phyloP scores from a whole-genome alignment of 2,797 vertebrate genomes.

The Siniperca obscura region DNA sequence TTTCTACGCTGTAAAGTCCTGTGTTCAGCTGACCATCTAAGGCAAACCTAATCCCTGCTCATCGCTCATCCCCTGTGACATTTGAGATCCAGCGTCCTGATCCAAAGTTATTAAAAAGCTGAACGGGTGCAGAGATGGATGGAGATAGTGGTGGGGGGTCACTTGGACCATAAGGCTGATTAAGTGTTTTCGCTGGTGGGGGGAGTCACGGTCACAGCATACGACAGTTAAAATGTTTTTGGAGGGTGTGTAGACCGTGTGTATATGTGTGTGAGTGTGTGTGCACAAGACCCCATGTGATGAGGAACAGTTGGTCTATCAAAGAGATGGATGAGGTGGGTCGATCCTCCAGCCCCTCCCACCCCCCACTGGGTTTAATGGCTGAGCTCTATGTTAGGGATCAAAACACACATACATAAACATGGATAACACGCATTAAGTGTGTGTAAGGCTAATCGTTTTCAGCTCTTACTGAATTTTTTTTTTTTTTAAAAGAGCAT shows the following conservation, averaged over 20 bases:
- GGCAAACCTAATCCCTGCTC: conserved; percentile 38
- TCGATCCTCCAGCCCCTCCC: conserved; percentile 23
- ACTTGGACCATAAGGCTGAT: conserved; percentile 70
- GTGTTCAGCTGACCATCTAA: conserved; percentile 22
- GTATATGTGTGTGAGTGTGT: conserved; percentile 21
- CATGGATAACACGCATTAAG: not conserved
- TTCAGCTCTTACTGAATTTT: not conserved
- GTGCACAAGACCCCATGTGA: conserved; percentile 50
- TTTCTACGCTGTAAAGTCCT: not conserved
- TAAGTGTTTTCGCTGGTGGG: conserved; percentile 64
- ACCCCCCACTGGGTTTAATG: conserved; percentile 37
- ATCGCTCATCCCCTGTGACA: conserved; percentile 41
- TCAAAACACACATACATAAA: conserved; percentile 30
- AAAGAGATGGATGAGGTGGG: conserved; percentile 66
- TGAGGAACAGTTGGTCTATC: conserved; percentile 74
- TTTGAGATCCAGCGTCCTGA: conserved; percentile 47
- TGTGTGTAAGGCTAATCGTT: not conserved
- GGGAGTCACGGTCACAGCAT: conserved; percentile 55
- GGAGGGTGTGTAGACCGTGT: conserved; percentile 10
- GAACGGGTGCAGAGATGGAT: conserved; percentile 62
- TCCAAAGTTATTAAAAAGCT: conserved; percentile 61
- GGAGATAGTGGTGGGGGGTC: conserved; percentile 51
- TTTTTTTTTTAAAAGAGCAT: not conserved
- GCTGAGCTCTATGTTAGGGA: conserved; percentile 46
- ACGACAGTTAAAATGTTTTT: conserved; percentile 51